Evolutionary conservation across 2,888 invertebrate genomes (phyloP).

Genomic region (Stenurella melanura): DNA sequence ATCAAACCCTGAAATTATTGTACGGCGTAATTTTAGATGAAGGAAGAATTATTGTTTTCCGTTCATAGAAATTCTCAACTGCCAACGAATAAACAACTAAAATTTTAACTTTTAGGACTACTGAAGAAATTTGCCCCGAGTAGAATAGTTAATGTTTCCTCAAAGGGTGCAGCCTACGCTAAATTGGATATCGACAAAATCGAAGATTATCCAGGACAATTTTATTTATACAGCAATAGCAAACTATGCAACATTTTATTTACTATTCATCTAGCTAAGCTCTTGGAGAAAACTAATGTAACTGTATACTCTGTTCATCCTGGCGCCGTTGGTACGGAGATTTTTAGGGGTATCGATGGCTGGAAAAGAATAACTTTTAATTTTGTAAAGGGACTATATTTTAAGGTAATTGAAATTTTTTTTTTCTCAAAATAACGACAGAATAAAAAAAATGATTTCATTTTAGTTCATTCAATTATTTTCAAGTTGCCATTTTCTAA

Average conservation of each 20-base stretch:
- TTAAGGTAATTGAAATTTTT: no score
- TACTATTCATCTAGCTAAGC: slow-evolving; percentile 58
- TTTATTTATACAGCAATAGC: slow-evolving; percentile 50
- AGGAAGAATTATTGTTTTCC: no score
- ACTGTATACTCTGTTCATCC: slow-evolving; percentile 63
- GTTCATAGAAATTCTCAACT: background rate
- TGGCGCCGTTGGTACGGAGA: slow-evolving; percentile 58
- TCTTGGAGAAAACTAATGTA: slow-evolving; percentile 56
- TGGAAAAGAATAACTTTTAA: no score
- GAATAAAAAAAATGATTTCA: no score
- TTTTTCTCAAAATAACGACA: no score
- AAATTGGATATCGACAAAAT: slow-evolving; percentile 39
- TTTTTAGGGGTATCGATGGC: no score
- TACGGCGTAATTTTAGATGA: no score
- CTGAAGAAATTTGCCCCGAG: slow-evolving; percentile 67
- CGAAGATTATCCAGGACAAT: slow-evolving; percentile 54
- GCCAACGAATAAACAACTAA: background rate
- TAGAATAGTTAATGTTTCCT: slow-evolving; percentile 64
- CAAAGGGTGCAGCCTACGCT: slow-evolving; percentile 52
- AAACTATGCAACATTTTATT: slow-evolving; percentile 63
- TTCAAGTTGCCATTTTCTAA: no score
- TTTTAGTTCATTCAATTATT: no score
- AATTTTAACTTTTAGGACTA: slow-evolving; percentile 72
- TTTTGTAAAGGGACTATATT: no score
- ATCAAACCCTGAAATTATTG: no score